A percentile compares a stretch with the other conserved stretches of the same genome.
Conservation (phyloP, 1,140 invertebrate genomes). For the Bombus superbus region DNA sequence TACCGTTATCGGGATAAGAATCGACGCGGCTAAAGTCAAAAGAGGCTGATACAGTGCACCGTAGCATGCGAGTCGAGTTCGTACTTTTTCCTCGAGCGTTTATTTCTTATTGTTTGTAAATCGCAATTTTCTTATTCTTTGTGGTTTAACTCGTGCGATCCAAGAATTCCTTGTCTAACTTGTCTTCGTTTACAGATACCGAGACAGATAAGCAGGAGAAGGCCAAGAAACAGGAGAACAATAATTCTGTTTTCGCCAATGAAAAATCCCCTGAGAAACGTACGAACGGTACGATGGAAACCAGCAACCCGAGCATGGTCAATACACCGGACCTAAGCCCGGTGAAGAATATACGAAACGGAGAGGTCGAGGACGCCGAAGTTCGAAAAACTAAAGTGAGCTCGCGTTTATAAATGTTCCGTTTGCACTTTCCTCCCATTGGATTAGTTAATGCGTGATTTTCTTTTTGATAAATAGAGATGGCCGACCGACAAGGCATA, state of each 20-base stretch:
- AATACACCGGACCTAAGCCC: slow-evolving; percentile 75
- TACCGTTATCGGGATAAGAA: neutral
- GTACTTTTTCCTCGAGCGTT: slow-evolving; percentile 31
- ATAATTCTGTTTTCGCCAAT: slow-evolving; percentile 75
- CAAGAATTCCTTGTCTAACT: slow-evolving; percentile 32
- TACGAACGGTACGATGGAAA: slow-evolving; percentile 64
- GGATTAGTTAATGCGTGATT: neutral
- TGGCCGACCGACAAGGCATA: slow-evolving; percentile 92
- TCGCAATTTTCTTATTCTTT: slow-evolving; percentile 15
- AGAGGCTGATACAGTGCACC: slow-evolving; percentile 41
- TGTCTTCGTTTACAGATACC: slow-evolving; percentile 71
- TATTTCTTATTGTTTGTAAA: slow-evolving; percentile 32
- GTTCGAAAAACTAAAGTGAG: slow-evolving; percentile 75
- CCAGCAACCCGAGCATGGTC: slow-evolving; percentile 64
- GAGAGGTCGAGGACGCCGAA: slow-evolving; percentile 74
- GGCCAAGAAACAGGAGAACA: slow-evolving; percentile 72
- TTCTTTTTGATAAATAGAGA: slow-evolving; percentile 80
- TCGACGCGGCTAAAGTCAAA: slow-evolving; percentile 4
- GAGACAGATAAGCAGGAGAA: slow-evolving; percentile 62
- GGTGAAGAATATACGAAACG: slow-evolving; percentile 73
- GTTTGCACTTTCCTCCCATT: too few relatives aligned
- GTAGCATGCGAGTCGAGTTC: slow-evolving; percentile 56
- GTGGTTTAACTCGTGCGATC: neutral
- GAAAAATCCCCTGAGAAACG: slow-evolving; percentile 69
- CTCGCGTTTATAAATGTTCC: neutral